Conservation (phyloP, 2,888 invertebrate genomes). For the Acanthopleura granulata region DNA sequence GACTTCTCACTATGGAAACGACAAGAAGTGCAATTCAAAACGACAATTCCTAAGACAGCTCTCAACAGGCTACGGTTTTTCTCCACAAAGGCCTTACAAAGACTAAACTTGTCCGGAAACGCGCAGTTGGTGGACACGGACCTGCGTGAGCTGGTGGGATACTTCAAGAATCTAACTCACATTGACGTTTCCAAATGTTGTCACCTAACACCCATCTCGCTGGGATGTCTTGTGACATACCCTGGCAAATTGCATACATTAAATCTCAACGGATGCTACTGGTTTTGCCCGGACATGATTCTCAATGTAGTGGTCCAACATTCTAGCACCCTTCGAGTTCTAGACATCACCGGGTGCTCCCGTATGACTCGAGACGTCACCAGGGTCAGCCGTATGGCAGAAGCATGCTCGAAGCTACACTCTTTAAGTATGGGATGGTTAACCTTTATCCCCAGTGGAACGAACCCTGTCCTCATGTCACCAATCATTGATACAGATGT, state of each 20-base stretch:
- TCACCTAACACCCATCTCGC: not conserved
- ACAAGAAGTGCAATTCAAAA: not conserved
- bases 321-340: not conserved
- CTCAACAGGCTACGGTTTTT: not conserved
- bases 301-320: not conserved
- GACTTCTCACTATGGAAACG: not conserved
- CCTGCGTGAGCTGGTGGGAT: not conserved
- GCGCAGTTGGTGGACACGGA: not conserved
- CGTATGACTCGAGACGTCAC: not conserved
- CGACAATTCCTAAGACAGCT: not conserved
- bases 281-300: constrained; percentile 5
- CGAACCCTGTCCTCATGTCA: not conserved
- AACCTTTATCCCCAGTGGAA: not conserved
- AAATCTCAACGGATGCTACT: not conserved
- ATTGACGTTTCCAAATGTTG: not conserved
- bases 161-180: not conserved
- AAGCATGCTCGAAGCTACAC: not conserved
- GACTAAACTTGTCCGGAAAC: not conserved
- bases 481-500: constrained; percentile 14
- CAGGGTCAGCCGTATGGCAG: not conserved
- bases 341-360: not conserved
- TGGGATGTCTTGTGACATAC: not conserved
- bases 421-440: not conserved
- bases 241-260: not conserved
- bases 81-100: not conserved